These are phyloP conservation scores for Semicossyphus pulcher DNA, from an alignment of 2,113 vertebrate species.

Conservation along the genomic window DNA sequence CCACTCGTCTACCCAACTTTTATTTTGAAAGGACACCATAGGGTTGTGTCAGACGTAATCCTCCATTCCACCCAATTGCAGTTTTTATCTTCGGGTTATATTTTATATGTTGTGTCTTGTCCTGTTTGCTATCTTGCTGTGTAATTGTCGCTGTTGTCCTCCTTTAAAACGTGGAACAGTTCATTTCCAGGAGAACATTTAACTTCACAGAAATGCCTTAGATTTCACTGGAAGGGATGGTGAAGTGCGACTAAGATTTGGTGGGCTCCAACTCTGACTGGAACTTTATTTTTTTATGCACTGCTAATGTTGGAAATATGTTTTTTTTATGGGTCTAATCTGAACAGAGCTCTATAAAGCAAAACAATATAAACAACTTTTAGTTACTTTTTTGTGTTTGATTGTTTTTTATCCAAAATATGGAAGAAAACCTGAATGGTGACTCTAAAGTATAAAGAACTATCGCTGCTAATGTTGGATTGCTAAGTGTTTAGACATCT, in stretches of 20 bases:
- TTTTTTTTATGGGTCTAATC: slow-evolving; percentile 32
- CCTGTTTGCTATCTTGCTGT: slow-evolving; percentile 14
- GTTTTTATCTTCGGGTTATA: background rate
- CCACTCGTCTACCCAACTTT: slow-evolving; percentile 10
- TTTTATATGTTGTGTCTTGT: background rate
- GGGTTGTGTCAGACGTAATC: slow-evolving; percentile 2
- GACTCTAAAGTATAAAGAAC: slow-evolving; percentile 32
- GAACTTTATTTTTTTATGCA: slow-evolving; percentile 46
- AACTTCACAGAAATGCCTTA: slow-evolving; percentile 77
- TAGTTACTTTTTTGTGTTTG: slow-evolving; percentile 19
- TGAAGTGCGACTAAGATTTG: slow-evolving; percentile 45
- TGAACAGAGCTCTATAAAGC: slow-evolving; percentile 41
- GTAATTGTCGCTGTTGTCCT: slow-evolving; percentile 11
- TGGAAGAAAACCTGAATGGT: slow-evolving; percentile 36
- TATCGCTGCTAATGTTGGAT: slow-evolving; percentile 70
- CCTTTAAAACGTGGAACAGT: slow-evolving; percentile 15
- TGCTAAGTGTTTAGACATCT: slow-evolving; percentile 26
- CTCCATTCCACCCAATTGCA: slow-evolving; percentile 12
- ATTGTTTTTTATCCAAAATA: slow-evolving; percentile 30
- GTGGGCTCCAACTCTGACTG: slow-evolving; percentile 50
- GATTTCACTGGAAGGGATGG: slow-evolving; percentile 45
- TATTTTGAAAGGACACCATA: background rate
- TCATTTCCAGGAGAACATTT: slow-evolving; percentile 37
- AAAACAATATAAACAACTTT: slow-evolving; percentile 35
- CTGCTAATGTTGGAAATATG: slow-evolving; percentile 45